Conservation (phyloP, 2,888 invertebrate species). For the Hermaeophaga mercurialis region DNA sequence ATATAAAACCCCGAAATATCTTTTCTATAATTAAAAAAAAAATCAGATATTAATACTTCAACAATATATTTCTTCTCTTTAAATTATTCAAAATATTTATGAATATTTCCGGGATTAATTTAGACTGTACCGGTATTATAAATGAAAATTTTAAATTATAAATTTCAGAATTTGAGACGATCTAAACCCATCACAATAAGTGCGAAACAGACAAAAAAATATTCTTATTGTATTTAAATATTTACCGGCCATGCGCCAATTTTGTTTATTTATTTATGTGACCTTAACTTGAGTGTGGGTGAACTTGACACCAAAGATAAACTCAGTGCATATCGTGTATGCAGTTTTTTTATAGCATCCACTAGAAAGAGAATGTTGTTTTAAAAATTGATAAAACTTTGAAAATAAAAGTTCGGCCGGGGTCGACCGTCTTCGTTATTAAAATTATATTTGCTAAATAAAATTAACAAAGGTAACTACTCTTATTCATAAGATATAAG, state of each 20-base stretch:
- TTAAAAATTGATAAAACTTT: not conserved
- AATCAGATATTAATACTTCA: too few species aligned
- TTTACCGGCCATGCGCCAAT: not conserved
- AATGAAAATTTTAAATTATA: too few species aligned
- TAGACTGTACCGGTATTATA: too few species aligned
- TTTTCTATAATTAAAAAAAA: too few species aligned
- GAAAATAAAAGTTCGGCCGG: slow-evolving; percentile 11
- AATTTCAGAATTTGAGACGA: too few species aligned
- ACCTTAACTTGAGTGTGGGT: slow-evolving; percentile 19
- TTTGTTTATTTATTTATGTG: slow-evolving; percentile 12
- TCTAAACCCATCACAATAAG: too few species aligned
- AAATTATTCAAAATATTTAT: too few species aligned
- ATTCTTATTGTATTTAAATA: too few species aligned
- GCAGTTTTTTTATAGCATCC: slow-evolving; percentile 18
- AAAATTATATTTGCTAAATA: slow-evolving; percentile 23
- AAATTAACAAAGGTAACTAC: slow-evolving; percentile 22
- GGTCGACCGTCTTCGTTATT: slow-evolving; percentile 7
- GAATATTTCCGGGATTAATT: too few species aligned
- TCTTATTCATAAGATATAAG: slow-evolving; percentile 20
- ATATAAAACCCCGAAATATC: too few species aligned
- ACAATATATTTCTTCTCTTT: too few species aligned
- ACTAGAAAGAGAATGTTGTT: slow-evolving; percentile 8
- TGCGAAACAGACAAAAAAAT: too few species aligned
- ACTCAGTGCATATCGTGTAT: slow-evolving; percentile 8
- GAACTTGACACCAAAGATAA: slow-evolving; percentile 25